A percentile compares a stretch with the other conserved stretches of the same genome.
Conservation (phyloP, 2,113 vertebrate species). For the Crotalus helleri region DNA sequence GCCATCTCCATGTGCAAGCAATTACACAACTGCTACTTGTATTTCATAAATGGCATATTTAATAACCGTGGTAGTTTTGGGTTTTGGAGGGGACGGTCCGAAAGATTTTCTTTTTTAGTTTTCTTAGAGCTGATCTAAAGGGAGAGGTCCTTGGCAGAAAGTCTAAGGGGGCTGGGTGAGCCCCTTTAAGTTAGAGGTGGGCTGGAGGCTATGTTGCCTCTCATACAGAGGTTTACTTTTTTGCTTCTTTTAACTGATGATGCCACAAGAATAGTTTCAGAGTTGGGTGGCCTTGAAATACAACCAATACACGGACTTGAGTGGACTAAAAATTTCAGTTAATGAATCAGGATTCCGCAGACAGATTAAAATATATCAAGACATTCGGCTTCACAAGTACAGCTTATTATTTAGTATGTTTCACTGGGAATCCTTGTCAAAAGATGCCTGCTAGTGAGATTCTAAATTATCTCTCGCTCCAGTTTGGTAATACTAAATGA, state of each 20-base stretch:
- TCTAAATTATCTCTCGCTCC: not conserved
- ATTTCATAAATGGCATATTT: not conserved
- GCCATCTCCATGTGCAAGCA: not conserved
- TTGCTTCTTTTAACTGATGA: not conserved
- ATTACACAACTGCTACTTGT: not conserved
- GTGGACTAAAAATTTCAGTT: not conserved
- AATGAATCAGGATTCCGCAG: not conserved
- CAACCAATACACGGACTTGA: not conserved
- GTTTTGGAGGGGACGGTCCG: not conserved
- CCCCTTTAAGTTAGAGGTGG: not conserved
- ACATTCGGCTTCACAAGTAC: not conserved
- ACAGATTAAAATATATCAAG: not conserved
- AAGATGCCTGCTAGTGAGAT: not conserved
- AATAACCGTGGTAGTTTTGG: not conserved
- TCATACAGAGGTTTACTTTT: not conserved
- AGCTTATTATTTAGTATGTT: not conserved
- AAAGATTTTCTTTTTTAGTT: not conserved
- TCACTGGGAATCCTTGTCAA: not conserved
- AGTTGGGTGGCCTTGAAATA: not conserved
- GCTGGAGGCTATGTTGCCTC: not conserved
- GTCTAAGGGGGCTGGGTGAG: not conserved
- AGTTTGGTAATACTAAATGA: not conserved
- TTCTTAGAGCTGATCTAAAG: not conserved
- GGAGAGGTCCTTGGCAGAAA: not conserved
- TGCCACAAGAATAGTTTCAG: not conserved